phyloP scores from a whole-genome alignment of 92 coral and sea anemone genomes.

The Meandrina meandrites region DNA sequence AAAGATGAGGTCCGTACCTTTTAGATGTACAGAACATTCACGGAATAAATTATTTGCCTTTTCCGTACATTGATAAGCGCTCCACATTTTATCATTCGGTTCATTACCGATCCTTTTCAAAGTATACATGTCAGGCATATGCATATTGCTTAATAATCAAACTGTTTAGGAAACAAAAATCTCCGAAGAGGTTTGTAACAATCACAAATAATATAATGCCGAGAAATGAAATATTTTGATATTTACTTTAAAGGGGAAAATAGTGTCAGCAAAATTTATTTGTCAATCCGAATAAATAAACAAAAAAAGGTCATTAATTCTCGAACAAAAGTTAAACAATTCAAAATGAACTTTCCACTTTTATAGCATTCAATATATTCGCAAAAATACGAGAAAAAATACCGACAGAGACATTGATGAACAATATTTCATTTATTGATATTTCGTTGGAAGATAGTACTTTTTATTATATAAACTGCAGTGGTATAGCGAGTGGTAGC shows the following conservation, averaged over 20 bases:
- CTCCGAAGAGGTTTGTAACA: background rate
- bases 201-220: no score
- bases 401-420: background rate
- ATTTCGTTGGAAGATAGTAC: background rate
- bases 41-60: no score
- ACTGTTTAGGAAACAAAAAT: background rate
- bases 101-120: background rate
- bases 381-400: background rate
- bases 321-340: background rate
- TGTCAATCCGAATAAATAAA: background rate
- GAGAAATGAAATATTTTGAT: background rate
- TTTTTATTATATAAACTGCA: no score
- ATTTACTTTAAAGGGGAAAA: background rate
- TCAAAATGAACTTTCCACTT: background rate
- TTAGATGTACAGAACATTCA: background rate
- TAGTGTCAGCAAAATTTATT: background rate
- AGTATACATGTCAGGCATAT: background rate
- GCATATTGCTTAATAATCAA: background rate
- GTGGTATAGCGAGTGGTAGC: no score
- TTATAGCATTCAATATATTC: background rate
- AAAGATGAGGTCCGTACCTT: no score
- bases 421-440: conserved; percentile 9
- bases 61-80: no score
- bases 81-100: background rate
- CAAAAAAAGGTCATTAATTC: background rate